phyloP scores from a whole-genome alignment of 2,888 invertebrate genomes.

The Bombylius major region DNA sequence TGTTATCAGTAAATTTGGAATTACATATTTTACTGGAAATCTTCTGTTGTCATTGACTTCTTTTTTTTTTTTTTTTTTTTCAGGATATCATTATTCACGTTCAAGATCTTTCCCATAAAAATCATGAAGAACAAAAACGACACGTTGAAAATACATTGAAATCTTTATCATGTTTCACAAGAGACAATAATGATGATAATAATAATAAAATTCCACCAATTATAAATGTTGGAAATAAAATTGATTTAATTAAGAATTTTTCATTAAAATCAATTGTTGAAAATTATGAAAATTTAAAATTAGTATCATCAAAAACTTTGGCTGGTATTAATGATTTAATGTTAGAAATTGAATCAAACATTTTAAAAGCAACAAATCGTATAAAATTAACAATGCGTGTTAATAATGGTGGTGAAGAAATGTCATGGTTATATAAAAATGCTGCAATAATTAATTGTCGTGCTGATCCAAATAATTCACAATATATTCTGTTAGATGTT shows the following conservation, averaged over 20 bases:
- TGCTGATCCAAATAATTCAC: conserved; percentile 40
- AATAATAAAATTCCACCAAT: conserved; percentile 32
- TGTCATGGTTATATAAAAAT: conserved; percentile 53
- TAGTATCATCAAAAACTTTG: conserved; percentile 40
- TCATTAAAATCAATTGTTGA: no score
- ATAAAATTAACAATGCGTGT: conserved; percentile 43
- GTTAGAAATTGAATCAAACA: conserved; percentile 27
- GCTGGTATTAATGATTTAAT: conserved; percentile 31
- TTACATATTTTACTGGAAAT: background rate
- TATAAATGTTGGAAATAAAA: conserved; percentile 63
- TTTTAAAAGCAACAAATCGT: conserved; percentile 43
- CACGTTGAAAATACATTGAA: conserved; percentile 56
- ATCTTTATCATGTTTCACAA: conserved; percentile 36
- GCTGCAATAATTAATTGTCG: conserved; percentile 42
- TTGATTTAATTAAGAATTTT: conserved; percentile 40
- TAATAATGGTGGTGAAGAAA: conserved; percentile 44
- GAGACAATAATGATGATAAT: conserved; percentile 30
- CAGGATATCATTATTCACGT: conserved; percentile 71
- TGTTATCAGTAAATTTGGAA: conserved; percentile 40
- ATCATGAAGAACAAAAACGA: conserved; percentile 49
- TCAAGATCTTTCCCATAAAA: conserved; percentile 64
- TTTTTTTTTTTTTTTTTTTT: conserved; percentile 15
- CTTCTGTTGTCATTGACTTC: no score
- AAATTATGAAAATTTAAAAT: conserved; percentile 20
- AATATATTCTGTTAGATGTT: conserved; percentile 44